Conservation (phyloP, 2,113 vertebrate genomes). For the Lepisosteus oculatus region DNA sequence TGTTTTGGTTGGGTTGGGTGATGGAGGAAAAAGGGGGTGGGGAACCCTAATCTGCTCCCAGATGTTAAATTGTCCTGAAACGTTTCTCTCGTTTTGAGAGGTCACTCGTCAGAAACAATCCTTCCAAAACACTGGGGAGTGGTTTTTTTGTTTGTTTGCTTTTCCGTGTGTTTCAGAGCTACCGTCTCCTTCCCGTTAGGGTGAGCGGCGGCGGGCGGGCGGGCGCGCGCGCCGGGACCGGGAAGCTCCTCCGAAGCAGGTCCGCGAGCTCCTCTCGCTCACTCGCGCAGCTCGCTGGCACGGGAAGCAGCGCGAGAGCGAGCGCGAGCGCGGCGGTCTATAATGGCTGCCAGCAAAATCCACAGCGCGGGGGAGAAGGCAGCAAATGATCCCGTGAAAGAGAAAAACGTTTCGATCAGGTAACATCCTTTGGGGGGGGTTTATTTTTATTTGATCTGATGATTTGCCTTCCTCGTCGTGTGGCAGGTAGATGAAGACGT, state of each 20-base stretch:
- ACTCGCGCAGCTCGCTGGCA: not conserved
- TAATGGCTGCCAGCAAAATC: constrained; percentile 63
- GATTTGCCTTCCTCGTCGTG: too few relatives aligned
- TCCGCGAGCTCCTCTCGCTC: constrained; percentile 30
- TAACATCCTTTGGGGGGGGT: not conserved
- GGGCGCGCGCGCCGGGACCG: constrained; percentile 3
- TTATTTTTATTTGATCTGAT: too few relatives aligned
- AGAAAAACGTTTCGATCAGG: constrained; percentile 22
- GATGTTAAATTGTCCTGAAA: too few relatives aligned
- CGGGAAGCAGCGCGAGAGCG: constrained; percentile 34
- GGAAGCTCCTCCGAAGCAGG: constrained; percentile 26
- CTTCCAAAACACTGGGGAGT: too few relatives aligned
- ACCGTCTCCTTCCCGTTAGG: not conserved
- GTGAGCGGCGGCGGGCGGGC: not conserved
- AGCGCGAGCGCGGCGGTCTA: constrained; percentile 32
- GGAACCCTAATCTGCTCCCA: too few relatives aligned
- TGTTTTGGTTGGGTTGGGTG: too few relatives aligned
- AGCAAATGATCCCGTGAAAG: constrained; percentile 46
- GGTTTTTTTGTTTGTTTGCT: too few relatives aligned
- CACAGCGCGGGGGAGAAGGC: constrained; percentile 33
- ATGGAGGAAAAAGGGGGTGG: too few relatives aligned
- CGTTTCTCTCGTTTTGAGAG: too few relatives aligned
- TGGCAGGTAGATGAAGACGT: too few relatives aligned
- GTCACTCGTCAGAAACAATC: too few relatives aligned
- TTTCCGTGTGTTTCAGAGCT: too few relatives aligned